Base-by-base conservation (phyloP, 2,888 invertebrate genomes). In the Dolichopus griseipennis region DNA sequence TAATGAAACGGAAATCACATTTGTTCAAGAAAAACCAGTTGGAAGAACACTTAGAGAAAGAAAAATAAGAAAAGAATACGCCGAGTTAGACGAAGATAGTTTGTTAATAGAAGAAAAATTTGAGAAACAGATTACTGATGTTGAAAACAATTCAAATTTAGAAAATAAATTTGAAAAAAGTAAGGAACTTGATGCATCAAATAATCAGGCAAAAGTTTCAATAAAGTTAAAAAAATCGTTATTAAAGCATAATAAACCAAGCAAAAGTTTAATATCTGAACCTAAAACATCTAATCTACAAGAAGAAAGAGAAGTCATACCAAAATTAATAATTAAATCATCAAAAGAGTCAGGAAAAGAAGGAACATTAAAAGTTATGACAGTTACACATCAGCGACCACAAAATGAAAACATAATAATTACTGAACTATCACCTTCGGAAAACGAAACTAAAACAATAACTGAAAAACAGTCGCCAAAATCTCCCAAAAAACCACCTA, bases 251-350 rank as follows among this genome's bases (percentile, higher is more conserved):
- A 52, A 18, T 15, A 52, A 52, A 18, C 5, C 52, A 18, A 18
- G 18, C 6, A 52, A 52, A 52, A 18, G 2, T 18, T 1, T 18
- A 18, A 18, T 52, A 12, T 52, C n/a, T 15, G 52, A 52, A 18
- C 6, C 18, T 52, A 52, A 52, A 52, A 15, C 2, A 12, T 52
- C 18, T 18, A n/a, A 7, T 18, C 15, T 52, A 1, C 6, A 15
- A 12, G 52, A 52, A 18, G 52, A 18, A 18, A 52, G 52, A 18
- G 52, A 64, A 64, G 37, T n/a, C n/a, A 37, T 64, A 20, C 20
- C 37, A 37, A 63, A 41, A 67, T 64, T 34, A 65, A 33, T 61
- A 33, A 61, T 61, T 22, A 65, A 43, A 33, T 66, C 61, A 7
- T 12, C 61, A 33, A 27, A 27, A 43, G n/a, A 61, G 18, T 52